A percentile compares a stretch with the other conserved stretches of the same genome.
Conservation (phyloP, 1,140 invertebrate species). For the Drosophila kikkawai region DNA sequence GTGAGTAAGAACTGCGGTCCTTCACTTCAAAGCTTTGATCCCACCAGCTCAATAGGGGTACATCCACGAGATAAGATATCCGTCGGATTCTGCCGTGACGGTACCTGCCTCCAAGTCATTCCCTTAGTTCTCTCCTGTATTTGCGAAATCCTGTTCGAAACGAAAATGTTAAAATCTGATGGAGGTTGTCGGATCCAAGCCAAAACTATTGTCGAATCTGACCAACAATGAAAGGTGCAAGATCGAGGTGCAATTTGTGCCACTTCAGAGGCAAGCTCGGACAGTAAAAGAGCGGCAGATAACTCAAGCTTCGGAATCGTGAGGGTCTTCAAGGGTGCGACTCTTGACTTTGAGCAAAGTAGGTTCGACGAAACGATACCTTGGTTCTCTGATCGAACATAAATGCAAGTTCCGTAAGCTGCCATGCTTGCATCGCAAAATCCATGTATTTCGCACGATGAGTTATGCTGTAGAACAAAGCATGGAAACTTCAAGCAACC, state of each 20-base stretch:
- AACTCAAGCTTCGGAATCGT: slow-evolving; percentile 1
- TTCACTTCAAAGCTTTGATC: not conserved
- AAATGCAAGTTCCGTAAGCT: not conserved
- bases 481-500: not conserved
- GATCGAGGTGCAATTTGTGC: not conserved
- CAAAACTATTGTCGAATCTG: slow-evolving; percentile 4
- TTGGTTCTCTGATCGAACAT: not conserved
- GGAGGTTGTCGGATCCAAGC: not conserved
- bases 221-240: slow-evolving; percentile 8
- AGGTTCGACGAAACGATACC: not conserved
- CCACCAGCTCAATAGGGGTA: not conserved
- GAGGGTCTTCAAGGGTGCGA: not conserved
- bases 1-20: not conserved
- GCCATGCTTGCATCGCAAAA: too few species aligned
- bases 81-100: not conserved
- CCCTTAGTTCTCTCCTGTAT: slow-evolving; percentile 4
- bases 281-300: not conserved
- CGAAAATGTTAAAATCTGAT: slow-evolving; percentile 8
- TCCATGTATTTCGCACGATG: too few species aligned
- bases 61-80: slow-evolving; percentile 10
- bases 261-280: not conserved
- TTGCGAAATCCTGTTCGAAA: slow-evolving; percentile 1
- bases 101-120: slow-evolving; percentile 5
- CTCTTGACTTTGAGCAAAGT: slow-evolving; percentile 3
- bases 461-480: too few species aligned